Percentiles rank a stretch among this genome's conserved stretches.
These are phyloP conservation scores for Apotomis capreana DNA, from an alignment of 2,888 invertebrate genomes.

Conservation along the genomic window DNA sequence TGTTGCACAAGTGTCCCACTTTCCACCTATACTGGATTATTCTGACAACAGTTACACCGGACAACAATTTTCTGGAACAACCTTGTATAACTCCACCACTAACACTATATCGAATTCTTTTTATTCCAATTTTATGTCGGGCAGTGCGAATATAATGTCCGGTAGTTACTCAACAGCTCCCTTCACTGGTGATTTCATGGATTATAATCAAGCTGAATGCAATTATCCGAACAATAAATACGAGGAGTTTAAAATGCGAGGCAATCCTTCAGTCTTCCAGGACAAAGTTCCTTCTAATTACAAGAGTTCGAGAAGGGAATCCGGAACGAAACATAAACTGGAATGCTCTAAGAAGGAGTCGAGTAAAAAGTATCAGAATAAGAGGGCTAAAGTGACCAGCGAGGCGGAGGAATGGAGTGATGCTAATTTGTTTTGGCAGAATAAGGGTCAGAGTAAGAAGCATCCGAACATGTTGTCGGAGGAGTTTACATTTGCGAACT, in stretches of 20 bases:
- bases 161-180: slow-evolving; percentile 71
- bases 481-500: slow-evolving; percentile 73
- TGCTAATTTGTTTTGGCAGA: slow-evolving; percentile 72
- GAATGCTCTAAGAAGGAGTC: slow-evolving; percentile 79
- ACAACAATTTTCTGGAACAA: slow-evolving; percentile 76
- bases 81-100: slow-evolving; percentile 74
- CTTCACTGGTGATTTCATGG: slow-evolving; percentile 73
- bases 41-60: slow-evolving; percentile 71
- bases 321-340: slow-evolving; percentile 74
- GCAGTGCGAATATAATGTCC: slow-evolving; percentile 71
- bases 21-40: slow-evolving; percentile 76
- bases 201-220: slow-evolving; percentile 77
- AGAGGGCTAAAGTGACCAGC: slow-evolving; percentile 66
- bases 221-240: slow-evolving; percentile 76
- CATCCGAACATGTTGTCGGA: slow-evolving; percentile 70
- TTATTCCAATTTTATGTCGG: slow-evolving; percentile 77
- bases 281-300: slow-evolving; percentile 68
- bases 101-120: slow-evolving; percentile 78
- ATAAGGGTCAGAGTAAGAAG: slow-evolving; percentile 66
- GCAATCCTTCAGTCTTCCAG: slow-evolving; percentile 64
- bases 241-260: slow-evolving; percentile 75
- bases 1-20: slow-evolving; percentile 78
- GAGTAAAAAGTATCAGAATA: slow-evolving; percentile 74
- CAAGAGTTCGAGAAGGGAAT: slow-evolving; percentile 70
- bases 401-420: slow-evolving; percentile 77